Conservation (phyloP, 1,140 invertebrate species). For the Lepidurus couesii region DNA sequence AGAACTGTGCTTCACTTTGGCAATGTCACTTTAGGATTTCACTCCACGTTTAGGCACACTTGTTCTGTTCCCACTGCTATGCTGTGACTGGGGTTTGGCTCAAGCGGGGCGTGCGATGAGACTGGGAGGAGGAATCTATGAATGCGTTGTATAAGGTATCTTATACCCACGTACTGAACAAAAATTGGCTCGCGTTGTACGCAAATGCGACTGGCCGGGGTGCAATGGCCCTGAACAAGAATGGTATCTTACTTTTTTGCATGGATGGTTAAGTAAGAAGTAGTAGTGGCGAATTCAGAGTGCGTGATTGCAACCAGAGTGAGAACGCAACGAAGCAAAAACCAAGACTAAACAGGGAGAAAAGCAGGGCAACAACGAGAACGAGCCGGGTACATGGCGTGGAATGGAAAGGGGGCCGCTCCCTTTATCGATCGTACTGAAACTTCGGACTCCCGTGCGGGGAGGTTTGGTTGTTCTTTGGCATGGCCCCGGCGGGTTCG, state of each 20-base stretch:
- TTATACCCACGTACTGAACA: not conserved
- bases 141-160: not conserved
- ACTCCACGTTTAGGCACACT: conserved; percentile 14
- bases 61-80: conserved; percentile 15
- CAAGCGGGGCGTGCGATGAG: not conserved
- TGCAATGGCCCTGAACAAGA: not conserved
- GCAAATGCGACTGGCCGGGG: not conserved
- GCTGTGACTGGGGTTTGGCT: not conserved
- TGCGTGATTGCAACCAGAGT: not conserved
- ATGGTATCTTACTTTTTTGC: not conserved
- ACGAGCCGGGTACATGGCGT: not conserved
- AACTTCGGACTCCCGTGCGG: conserved; percentile 14
- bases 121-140: not conserved
- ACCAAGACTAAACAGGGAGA: conserved; percentile 1
- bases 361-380: conserved; percentile 12
- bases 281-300: not conserved
- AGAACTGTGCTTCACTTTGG: not conserved
- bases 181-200: not conserved
- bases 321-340: not conserved
- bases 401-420: conserved; percentile 12
- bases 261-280: not conserved
- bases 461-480: conserved; percentile 9
- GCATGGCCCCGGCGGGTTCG: not conserved
- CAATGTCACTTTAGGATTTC: not conserved
- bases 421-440: conserved; percentile 10